Evolutionary conservation across 2,113 vertebrate genomes (phyloP), one percentile per base, ranked within the genome.

Genomic region (Strix uralensis): DNA sequence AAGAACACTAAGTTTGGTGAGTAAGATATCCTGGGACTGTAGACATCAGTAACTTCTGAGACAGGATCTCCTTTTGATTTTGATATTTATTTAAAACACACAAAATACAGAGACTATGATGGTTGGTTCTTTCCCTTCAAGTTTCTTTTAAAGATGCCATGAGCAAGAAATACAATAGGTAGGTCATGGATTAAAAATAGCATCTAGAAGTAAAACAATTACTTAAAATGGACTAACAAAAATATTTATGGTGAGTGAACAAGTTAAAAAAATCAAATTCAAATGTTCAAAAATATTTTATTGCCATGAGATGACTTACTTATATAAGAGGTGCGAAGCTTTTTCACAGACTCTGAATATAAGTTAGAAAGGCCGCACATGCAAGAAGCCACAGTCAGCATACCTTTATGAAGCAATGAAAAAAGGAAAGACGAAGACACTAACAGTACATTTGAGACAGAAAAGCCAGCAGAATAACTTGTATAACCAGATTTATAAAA

Each of bases 301-400:
- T 42, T 96, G 93, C 65, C 52, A 95, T 94, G 95, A 97, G 93
- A 96, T 97, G 96, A 99, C 99, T 99, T 99, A 99, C 99, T 98
- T 98, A 99, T 96, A 97, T 98, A 98, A 98, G 98, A 99, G 92
- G 98, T 98, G 95, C 96, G 98, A 77, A 99, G 98, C 90, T 98
- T 99, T 99, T 99, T 99, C 99, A 99, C 96, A 98, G 98, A 99
- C 97, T 99, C 98, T 98, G 97, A 98, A 97, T 98, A 98, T 95
- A 98, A 98, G 96, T 96, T 98, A 98, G 98, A 98, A 96, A 98
- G 89, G 98, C 98, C 92, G 52, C 97, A 98, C 98, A 98, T 98
- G 98, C 98, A 98, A 98, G 99, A 99, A 98, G 98, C 97, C 98
- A 97, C 98, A 98, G 97, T 95, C 97, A 99, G 99, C 98, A 98